Evolutionary conservation across 2,797 vertebrate species (phyloP), one percentile per base, ranked within the genome.

Genomic region (Sebastiscus tertius): DNA sequence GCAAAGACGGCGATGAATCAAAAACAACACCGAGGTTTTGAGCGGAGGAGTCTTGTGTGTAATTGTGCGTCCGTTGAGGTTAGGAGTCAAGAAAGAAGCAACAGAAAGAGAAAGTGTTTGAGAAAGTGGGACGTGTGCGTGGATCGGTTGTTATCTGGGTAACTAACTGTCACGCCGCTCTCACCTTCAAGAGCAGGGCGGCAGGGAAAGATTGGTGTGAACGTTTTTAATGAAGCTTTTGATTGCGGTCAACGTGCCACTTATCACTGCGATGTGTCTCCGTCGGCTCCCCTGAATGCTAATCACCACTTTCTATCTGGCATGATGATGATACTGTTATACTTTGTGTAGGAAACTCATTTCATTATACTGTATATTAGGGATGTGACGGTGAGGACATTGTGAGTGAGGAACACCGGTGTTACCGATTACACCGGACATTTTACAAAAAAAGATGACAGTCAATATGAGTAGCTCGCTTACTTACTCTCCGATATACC

Each of bases 191-290:
- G 67, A 83, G 54, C 56, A 26, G 16, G 46, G 39, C 31, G 20
- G 42, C 66, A 49, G 29, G 69, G 66, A 71, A 46, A 79, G 74
- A 82, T 69, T 79, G 67, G 72, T 85, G 83, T 87, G 85, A 84
- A 81, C 20, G 42, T 72, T 33, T 80, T 65, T 90, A 90, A 88
- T 88, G 70, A 87, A 18, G 58, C 79, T 64, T 87, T 76, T 87
- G 88, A 90, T 88, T 79, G 75, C 20, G 62, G 84, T 85, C 73
- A 90, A 79, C 69, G 52, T 74, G 33, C 27, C 70, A 65, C 78
- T 82, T 87, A 82, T 56, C 69, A 31, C 49, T 36, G 46, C 77
- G 71, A 69, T 61, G 78, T 60, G 78, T 60, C 46, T 70, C 36
- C 1, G 10, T 18, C 5, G 58, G 33, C 46, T 69, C 71, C 2